Percentiles rank a stretch among this genome's conserved stretches.
Conservation (phyloP, 2,113 vertebrate species). For the Aldabrachelys gigantea region DNA sequence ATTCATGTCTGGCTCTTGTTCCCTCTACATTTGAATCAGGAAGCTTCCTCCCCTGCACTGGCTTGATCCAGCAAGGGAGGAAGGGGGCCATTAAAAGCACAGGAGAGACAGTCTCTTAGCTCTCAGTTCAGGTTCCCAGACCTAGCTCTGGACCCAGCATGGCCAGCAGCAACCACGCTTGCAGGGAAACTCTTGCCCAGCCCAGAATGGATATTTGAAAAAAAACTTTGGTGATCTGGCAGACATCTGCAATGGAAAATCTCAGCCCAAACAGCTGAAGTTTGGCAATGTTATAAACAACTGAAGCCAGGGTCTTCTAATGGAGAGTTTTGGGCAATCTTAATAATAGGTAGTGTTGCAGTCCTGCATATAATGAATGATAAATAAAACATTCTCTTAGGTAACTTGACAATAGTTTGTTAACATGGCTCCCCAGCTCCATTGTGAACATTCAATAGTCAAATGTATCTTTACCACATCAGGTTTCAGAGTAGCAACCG, state of each 20-base stretch:
- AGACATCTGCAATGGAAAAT: background rate
- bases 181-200: no score
- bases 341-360: background rate
- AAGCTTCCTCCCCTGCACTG: no score
- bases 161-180: no score
- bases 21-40: no score
- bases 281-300: background rate
- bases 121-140: no score
- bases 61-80: no score
- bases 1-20: no score
- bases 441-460: background rate
- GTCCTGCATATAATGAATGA: background rate
- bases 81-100: no score
- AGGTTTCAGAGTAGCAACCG: background rate
- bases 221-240: background rate
- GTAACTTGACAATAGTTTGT: background rate
- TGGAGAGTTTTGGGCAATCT: background rate
- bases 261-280: background rate
- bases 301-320: background rate
- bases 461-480: background rate
- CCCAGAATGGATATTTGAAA: background rate
- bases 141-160: no score
- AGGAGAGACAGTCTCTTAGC: no score
- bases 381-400: background rate
- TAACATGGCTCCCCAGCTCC: background rate